Evolutionary conservation across 2,888 invertebrate species (phyloP).

Genomic region (Apodemia zela): DNA sequence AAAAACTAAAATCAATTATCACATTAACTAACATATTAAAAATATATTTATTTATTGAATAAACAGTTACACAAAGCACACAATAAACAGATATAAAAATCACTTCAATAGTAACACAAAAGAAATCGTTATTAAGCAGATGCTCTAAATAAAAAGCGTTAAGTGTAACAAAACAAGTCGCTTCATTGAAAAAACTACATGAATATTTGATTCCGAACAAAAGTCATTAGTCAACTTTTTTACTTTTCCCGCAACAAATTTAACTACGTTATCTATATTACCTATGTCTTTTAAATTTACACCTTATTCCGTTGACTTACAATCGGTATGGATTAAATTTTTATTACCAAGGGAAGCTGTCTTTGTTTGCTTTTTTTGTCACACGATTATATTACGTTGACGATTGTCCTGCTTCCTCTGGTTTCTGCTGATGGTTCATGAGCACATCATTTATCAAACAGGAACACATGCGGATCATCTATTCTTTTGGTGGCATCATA

Average conservation of each 20-base stretch:
- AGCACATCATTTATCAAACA: slow-evolving; percentile 72
- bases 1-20: background rate
- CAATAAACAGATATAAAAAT: slow-evolving; percentile 30
- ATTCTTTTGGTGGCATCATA: slow-evolving; percentile 60
- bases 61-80: background rate
- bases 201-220: slow-evolving; percentile 77
- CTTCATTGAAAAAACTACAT: slow-evolving; percentile 60
- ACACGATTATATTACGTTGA: slow-evolving; percentile 50
- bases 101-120: slow-evolving; percentile 43
- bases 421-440: slow-evolving; percentile 60
- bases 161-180: slow-evolving; percentile 74
- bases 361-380: slow-evolving; percentile 48
- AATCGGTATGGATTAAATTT: slow-evolving; percentile 14
- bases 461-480: slow-evolving; percentile 63
- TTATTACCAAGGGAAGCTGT: slow-evolving; percentile 21
- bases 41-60: background rate
- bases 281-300: slow-evolving; percentile 29
- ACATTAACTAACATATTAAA: background rate
- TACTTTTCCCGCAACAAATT: slow-evolving; percentile 37
- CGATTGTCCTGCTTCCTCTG: slow-evolving; percentile 62
- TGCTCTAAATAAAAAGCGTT: slow-evolving; percentile 69
- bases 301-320: slow-evolving; percentile 39
- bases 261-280: slow-evolving; percentile 5
- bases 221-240: slow-evolving; percentile 79
- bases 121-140: slow-evolving; percentile 63